Percentiles rank a stretch among this genome's conserved stretches.
Conservation (phyloP, 2,888 invertebrate genomes). For the Drosophila meridionalis region DNA sequence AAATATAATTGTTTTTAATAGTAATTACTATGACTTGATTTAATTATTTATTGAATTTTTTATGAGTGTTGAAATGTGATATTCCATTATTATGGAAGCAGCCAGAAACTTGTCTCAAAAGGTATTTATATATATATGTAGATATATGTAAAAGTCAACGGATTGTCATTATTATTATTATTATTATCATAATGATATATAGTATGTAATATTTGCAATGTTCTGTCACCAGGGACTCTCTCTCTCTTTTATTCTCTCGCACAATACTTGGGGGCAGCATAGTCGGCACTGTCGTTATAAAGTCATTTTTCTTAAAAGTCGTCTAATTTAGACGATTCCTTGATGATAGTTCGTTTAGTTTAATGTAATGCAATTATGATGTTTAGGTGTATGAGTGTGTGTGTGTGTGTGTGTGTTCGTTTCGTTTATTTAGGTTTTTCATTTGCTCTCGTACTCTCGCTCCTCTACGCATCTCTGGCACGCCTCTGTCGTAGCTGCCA, state of each 20-base stretch:
- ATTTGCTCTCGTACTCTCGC: constrained; percentile 43
- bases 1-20: constrained; percentile 58
- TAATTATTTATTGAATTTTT: constrained; percentile 43
- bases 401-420: constrained; percentile 29
- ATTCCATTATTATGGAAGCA: constrained; percentile 41
- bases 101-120: constrained; percentile 39
- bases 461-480: constrained; percentile 21
- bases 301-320: constrained; percentile 53
- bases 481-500: constrained; percentile 40
- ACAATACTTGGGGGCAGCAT: constrained; percentile 58
- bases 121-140: constrained; percentile 11
- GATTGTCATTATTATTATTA: constrained; percentile 36
- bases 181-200: constrained; percentile 4
- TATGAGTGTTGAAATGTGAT: constrained; percentile 38
- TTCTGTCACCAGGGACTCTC: constrained; percentile 42
- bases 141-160: constrained; percentile 33
- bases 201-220: constrained; percentile 45
- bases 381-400: constrained; percentile 14
- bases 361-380: constrained; percentile 40
- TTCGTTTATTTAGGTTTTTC: constrained; percentile 37
- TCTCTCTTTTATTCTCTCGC: constrained; percentile 23
- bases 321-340: constrained; percentile 77
- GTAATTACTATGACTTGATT: constrained; percentile 79
- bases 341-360: constrained; percentile 53
- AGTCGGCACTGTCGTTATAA: constrained; percentile 50